These are phyloP conservation scores for Tyto alba DNA, from an alignment of 2,113 vertebrate species.

Conservation along the genomic window DNA sequence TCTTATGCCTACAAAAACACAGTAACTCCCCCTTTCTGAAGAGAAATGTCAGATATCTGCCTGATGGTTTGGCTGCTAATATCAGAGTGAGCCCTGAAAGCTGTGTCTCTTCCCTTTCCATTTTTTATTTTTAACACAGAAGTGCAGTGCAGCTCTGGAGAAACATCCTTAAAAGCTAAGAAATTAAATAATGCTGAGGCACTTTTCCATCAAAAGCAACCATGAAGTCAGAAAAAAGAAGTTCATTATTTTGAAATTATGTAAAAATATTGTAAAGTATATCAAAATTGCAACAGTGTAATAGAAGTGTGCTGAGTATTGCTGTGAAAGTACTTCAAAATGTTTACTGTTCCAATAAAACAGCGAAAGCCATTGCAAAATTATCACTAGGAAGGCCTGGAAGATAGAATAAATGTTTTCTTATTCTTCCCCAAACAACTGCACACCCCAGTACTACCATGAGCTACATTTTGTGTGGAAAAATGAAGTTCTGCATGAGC, in stretches of 20 bases:
- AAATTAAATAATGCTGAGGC: not conserved
- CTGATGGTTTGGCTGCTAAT: not conserved
- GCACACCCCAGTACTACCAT: not conserved
- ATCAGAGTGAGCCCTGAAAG: not conserved
- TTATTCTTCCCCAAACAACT: not conserved
- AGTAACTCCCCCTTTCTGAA: not conserved
- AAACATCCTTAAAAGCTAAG: not conserved
- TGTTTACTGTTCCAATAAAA: not conserved
- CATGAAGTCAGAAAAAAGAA: not conserved
- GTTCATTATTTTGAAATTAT: not conserved
- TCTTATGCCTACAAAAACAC: not conserved
- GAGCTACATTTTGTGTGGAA: not conserved
- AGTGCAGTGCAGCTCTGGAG: not conserved
- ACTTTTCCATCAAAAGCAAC: not conserved
- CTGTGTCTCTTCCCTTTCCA: not conserved
- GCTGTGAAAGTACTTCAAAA: not conserved
- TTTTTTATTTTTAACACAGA: not conserved
- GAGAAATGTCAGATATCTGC: not conserved
- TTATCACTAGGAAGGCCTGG: not conserved
- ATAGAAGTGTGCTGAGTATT: not conserved
- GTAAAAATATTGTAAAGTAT: not conserved
- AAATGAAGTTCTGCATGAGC: not conserved
- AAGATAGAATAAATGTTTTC: not conserved
- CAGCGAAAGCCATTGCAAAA: not conserved
- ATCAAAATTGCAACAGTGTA: not conserved